Evolutionary conservation across 2,113 vertebrate species (phyloP).

Genomic region (Onychostoma macrolepis): DNA sequence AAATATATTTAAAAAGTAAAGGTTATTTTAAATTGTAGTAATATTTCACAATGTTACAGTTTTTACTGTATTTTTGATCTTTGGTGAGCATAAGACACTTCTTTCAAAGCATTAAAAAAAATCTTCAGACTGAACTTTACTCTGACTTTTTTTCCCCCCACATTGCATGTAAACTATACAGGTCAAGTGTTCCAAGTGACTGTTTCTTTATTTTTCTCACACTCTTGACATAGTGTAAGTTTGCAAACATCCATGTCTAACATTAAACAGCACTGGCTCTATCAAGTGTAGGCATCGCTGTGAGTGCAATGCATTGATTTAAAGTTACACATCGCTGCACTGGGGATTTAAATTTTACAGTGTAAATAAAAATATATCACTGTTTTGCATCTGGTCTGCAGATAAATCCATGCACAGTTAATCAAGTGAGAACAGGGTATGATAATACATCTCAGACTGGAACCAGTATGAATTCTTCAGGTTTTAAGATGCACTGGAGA

Average conservation of each 20-base stretch:
- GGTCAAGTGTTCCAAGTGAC: not conserved
- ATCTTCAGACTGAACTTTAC: too few species aligned
- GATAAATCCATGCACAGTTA: slow-evolving; percentile 57
- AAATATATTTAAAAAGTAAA: too few species aligned
- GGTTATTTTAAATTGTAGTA: not conserved
- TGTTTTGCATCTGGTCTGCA: slow-evolving; percentile 58
- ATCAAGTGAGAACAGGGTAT: slow-evolving; percentile 60
- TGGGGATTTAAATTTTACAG: slow-evolving; percentile 39
- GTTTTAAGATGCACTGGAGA: slow-evolving; percentile 52
- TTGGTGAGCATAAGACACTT: not conserved
- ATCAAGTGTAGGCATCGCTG: slow-evolving; percentile 10
- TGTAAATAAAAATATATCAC: slow-evolving; percentile 54
- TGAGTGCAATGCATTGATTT: slow-evolving; percentile 53
- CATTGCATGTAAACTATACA: not conserved
- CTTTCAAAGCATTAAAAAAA: not conserved
- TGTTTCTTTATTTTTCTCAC: slow-evolving; percentile 3
- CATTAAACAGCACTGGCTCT: slow-evolving; percentile 11
- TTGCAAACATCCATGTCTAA: slow-evolving; percentile 43
- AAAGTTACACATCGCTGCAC: slow-evolving; percentile 35
- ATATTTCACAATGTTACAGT: not conserved
- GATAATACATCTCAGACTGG: slow-evolving; percentile 50
- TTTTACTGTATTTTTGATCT: not conserved
- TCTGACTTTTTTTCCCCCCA: not conserved
- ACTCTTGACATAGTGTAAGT: slow-evolving; percentile 1
- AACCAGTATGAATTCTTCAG: slow-evolving; percentile 51